Base-by-base conservation (phyloP, 2,888 invertebrate genomes). In the Ethmia dodecea region DNA sequence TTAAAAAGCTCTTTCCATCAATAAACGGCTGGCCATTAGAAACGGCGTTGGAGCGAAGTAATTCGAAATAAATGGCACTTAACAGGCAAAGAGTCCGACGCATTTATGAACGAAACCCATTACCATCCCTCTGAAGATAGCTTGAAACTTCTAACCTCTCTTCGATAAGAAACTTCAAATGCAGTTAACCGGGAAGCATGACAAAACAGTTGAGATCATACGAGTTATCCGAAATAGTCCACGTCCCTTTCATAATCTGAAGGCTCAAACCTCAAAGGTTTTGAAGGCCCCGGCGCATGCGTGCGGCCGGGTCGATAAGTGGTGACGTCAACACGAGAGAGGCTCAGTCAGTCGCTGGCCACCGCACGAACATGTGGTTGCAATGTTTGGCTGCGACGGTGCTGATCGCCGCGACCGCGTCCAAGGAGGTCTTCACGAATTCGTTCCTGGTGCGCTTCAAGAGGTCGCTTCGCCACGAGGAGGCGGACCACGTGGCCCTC, bases 401-500 rank as follows among this genome's bases (percentile, higher is more conserved):
- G 67, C 67, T 86, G 68, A 60, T 75, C 57, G 72, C 76, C 52
- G 71, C 71, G 56, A 66, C 58, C 52, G 69, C 73, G 45, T 77
- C 78, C 40, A 72, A 70, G 53, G 92, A 95, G 70, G 92, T 99
- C 59, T 96, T 97, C 88, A 98, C 98, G 73, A 98, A 98, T 84
- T 94, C 95, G 37, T 99, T 99, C 89, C 89, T 96, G 73, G 98
- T 99, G 58, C 91, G 93, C 57, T 93, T 98, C 81, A 92, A 91
- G 66, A 89, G 93, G 52, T 92, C 93, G 44, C 91, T 94, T 41
- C 92, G 91, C 38, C 91, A 89, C 53, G 88, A 91, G 12, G 88
- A 93, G 61, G 98, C 96, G 33, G 92, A 92, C 68, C 78, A 88
- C 51, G 90, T 99, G 47, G 98, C 98, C 42, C 87, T 89, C 48